phyloP scores from a whole-genome alignment of 2,888 invertebrate genomes.

The Epirrhoe tristata region DNA sequence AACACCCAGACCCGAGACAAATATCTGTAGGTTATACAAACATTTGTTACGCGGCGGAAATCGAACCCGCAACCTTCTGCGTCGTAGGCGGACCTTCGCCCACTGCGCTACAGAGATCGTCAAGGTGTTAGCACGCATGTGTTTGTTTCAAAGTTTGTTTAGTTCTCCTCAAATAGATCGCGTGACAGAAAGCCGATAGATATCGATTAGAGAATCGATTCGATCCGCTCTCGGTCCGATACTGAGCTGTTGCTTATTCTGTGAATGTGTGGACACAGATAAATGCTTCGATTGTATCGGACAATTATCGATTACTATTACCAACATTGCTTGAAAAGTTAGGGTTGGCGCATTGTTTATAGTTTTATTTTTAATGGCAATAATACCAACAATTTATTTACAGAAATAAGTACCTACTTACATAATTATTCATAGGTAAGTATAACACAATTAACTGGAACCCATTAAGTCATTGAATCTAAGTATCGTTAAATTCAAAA shows the following conservation, averaged over 20 bases:
- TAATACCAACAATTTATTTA: no score
- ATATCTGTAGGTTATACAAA: no score
- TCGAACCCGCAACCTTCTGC: no score
- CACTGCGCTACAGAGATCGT: no score
- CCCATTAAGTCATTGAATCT: no score
- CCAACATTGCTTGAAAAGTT: constrained; percentile 53
- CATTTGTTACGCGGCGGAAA: no score
- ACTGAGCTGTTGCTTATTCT: constrained; percentile 37
- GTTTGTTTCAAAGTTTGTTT: constrained; percentile 12
- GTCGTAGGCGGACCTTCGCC: no score
- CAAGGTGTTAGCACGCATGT: neutral
- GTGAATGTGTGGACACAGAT: constrained; percentile 57
- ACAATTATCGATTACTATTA: constrained; percentile 76
- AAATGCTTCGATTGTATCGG: constrained; percentile 70
- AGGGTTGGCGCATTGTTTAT: constrained; percentile 41
- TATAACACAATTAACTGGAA: no score
- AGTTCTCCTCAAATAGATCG: constrained; percentile 50
- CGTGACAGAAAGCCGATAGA: constrained; percentile 64
- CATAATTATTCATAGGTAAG: no score
- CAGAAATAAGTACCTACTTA: no score
- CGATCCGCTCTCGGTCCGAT: constrained; percentile 62
- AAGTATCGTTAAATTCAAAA: no score
- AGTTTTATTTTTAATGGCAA: neutral
- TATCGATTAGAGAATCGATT: constrained; percentile 71
- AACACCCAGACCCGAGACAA: no score